A percentile compares a stretch with the other conserved stretches of the same genome.
Evolutionary conservation across 2,888 invertebrate genomes (phyloP).

Genomic region (Epinotia brunnichana): DNA sequence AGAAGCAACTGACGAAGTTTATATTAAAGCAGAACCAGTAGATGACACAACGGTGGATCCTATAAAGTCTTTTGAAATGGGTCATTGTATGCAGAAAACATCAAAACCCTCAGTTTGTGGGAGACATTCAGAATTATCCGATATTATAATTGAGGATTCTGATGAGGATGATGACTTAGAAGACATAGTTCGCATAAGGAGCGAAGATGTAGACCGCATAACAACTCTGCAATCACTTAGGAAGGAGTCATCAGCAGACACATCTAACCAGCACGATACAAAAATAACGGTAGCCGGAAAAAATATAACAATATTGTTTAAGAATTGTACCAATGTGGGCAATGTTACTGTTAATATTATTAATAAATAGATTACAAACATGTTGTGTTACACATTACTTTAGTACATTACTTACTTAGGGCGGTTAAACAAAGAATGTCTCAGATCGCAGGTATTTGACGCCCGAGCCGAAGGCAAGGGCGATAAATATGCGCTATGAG

Average conservation of each 20-base stretch:
- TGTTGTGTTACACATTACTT: not conserved
- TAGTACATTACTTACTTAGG: no score
- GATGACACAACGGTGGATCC: not conserved
- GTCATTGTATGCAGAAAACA: not conserved
- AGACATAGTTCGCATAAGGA: conserved; percentile 18
- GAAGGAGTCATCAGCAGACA: conserved; percentile 4
- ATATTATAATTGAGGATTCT: conserved; percentile 12
- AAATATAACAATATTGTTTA: conserved; percentile 27
- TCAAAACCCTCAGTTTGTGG: conserved; percentile 10
- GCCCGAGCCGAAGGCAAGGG: no score
- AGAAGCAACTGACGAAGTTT: conserved; percentile 8
- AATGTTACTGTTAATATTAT: conserved; percentile 30
- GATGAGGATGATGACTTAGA: conserved; percentile 5
- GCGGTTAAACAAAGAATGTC: no score
- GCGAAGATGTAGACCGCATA: conserved; percentile 8
- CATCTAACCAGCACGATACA: conserved; percentile 14
- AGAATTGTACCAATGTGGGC: conserved; percentile 19
- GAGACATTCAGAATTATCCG: conserved; percentile 6
- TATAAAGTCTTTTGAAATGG: not conserved
- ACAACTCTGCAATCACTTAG: conserved; percentile 13
- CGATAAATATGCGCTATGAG: no score
- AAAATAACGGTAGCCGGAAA: conserved; percentile 29
- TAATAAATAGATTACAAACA: conserved; percentile 9
- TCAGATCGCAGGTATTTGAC: no score
- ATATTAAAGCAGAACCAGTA: conserved; percentile 12